phyloP scores from a whole-genome alignment of 2,888 invertebrate species.

The Tholera decimalis region DNA sequence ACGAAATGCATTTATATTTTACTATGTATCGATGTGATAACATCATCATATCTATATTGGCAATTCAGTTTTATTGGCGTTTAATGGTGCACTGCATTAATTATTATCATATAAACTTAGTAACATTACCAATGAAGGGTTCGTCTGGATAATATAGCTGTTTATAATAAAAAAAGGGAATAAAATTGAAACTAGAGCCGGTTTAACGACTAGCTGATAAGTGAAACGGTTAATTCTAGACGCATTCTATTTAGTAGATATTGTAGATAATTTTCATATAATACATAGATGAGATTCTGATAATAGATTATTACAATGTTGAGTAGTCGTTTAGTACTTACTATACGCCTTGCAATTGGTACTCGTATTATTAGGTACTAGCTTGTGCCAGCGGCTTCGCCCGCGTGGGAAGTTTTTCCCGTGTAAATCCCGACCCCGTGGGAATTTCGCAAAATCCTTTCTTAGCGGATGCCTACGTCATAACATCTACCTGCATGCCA shows the following conservation, averaged over 20 bases:
- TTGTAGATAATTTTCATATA: constrained; percentile 11
- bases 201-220: constrained; percentile 28
- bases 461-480: no score
- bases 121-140: constrained; percentile 23
- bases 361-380: no score
- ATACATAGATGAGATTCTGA: not conserved
- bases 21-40: constrained; percentile 40
- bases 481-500: no score
- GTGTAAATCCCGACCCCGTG: no score
- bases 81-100: constrained; percentile 51
- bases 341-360: no score
- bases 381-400: no score
- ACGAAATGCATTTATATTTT: constrained; percentile 53
- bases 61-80: constrained; percentile 54
- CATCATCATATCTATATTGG: constrained; percentile 37
- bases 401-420: no score
- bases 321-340: no score
- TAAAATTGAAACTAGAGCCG: constrained; percentile 22
- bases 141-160: constrained; percentile 20
- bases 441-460: no score
- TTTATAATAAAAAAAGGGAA: constrained; percentile 14
- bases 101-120: constrained; percentile 35
- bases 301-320: not conserved
- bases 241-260: constrained; percentile 7
- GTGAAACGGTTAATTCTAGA: constrained; percentile 22